A percentile compares a stretch with the other conserved stretches of the same genome.
Evolutionary conservation across 2,113 vertebrate species (phyloP).

Genomic region (Clarias macrocephalus): DNA sequence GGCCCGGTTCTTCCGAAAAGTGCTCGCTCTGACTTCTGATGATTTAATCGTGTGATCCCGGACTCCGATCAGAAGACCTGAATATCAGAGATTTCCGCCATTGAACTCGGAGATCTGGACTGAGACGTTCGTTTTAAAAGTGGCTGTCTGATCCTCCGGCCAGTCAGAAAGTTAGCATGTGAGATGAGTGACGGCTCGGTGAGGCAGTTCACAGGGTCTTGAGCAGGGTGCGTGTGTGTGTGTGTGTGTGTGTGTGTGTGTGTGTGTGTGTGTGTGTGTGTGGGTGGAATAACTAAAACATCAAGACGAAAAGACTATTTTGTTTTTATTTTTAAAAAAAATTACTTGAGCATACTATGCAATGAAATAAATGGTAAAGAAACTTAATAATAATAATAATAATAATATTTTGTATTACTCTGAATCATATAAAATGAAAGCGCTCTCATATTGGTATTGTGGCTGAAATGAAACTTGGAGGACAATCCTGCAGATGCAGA

Average conservation of each 20-base stretch:
- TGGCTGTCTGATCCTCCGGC: not conserved
- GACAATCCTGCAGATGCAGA: not conserved
- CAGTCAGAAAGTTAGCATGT: not conserved
- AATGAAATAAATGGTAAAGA: not conserved
- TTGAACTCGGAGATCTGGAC: conserved; percentile 4
- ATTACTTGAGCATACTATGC: too few species aligned
- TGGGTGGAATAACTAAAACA: conserved; percentile 6
- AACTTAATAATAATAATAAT: not conserved
- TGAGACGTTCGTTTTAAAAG: not conserved
- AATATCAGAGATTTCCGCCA: conserved; percentile 28
- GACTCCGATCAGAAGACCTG: conserved; percentile 8
- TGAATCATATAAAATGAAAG: not conserved
- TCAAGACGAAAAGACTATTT: not conserved
- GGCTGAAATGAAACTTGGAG: conserved; percentile 32
- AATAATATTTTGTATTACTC: not conserved
- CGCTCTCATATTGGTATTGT: not conserved
- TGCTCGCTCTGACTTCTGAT: conserved; percentile 10
- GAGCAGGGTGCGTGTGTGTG: not conserved
- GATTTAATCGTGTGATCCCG: conserved; percentile 38
- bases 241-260: too few species aligned
- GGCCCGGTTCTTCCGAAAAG: conserved; percentile 26
- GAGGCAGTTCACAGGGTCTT: not conserved
- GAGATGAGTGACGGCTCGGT: not conserved
- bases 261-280: not conserved
- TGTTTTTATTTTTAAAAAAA: not conserved